Evolutionary conservation across 2,113 vertebrate genomes (phyloP).

Genomic region (Macquaria ambigua): DNA sequence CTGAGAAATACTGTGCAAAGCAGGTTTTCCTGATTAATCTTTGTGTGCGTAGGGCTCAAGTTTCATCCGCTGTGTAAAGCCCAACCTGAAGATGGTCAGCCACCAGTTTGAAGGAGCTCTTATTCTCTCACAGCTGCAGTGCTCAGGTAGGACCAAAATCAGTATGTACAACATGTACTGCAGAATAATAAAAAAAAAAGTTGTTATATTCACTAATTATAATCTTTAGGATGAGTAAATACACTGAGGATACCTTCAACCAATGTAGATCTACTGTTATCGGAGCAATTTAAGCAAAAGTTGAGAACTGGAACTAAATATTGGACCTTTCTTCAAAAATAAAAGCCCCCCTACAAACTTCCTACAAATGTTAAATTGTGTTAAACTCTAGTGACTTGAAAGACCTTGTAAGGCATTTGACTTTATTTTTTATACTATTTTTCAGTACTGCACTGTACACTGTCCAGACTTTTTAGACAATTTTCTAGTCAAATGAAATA

Average conservation of each 20-base stretch:
- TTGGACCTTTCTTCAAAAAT: too few species aligned
- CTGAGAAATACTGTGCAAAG: background rate
- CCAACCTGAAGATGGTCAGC: slow-evolving; percentile 98
- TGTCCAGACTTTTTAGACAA: background rate
- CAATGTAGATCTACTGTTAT: too few species aligned
- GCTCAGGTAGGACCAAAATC: slow-evolving; percentile 88
- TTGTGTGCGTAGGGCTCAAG: slow-evolving; percentile 90
- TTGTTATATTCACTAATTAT: background rate
- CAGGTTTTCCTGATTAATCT: slow-evolving; percentile 12
- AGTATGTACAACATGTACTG: background rate
- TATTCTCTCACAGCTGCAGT: slow-evolving; percentile 98
- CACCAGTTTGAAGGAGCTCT: slow-evolving; percentile 98
- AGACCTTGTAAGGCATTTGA: background rate
- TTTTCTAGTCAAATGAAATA: background rate
- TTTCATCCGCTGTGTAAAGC: slow-evolving; percentile 98
- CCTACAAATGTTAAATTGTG: too few species aligned
- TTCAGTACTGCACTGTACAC: background rate
- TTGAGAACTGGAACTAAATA: too few species aligned
- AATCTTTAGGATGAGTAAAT: background rate
- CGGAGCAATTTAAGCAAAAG: background rate
- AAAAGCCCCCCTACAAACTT: too few species aligned
- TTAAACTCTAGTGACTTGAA: too few species aligned
- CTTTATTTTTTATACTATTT: background rate
- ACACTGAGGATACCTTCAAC: background rate
- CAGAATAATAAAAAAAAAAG: background rate